Base-by-base conservation (phyloP, 2,797 vertebrate genomes). In the Sebastes steindachneri region DNA sequence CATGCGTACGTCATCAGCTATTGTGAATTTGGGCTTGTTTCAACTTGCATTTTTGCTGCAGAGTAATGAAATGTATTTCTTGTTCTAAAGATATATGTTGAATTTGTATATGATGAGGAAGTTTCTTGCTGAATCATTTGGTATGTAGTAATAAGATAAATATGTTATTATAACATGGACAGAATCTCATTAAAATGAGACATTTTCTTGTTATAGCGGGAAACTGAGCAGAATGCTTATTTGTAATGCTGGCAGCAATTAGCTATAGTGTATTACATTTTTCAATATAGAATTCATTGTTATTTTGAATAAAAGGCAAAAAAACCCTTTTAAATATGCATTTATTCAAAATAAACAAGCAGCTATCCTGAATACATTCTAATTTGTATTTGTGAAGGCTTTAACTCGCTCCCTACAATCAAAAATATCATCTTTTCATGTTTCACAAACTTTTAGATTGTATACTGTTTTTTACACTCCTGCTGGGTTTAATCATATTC, bases 401-500 rank as follows among this genome's bases (percentile, higher is more conserved):
- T 85, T 68, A 69, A 77, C 86, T 89, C 80, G 58, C 3, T 63
- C 51, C 74, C 68, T n/a, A 64, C 54, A 88, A 87, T 88, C 81
- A 90, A 83, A 83, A 33, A 21, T 35, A 48, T 15, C 23, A 81
- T 76, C 74, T 79, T 55, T 66, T 45, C 74, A 77, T 67, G 57
- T 54, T 57, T 66, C 28, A 21, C 4, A 80, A 63, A 51, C 25
- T 41, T 84, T 77, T 55, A 54, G 60, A 80, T 59, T 70, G 67
- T 65, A 33, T 69, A 62, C 59, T 74, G 73, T 77, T 81, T 86
- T 86, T 80, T 3, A 9, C n/a, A 41, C 70, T 74, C 88, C 88
- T 26, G 82, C 91, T 68, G 93, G 17, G 77, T 41, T 79, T 73
- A 94, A 94, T 93, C 80, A 88, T 75, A 88, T 87, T 87, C 53